Conservation (phyloP, 2,113 vertebrate genomes). For the Cricetomys ansorgei region DNA sequence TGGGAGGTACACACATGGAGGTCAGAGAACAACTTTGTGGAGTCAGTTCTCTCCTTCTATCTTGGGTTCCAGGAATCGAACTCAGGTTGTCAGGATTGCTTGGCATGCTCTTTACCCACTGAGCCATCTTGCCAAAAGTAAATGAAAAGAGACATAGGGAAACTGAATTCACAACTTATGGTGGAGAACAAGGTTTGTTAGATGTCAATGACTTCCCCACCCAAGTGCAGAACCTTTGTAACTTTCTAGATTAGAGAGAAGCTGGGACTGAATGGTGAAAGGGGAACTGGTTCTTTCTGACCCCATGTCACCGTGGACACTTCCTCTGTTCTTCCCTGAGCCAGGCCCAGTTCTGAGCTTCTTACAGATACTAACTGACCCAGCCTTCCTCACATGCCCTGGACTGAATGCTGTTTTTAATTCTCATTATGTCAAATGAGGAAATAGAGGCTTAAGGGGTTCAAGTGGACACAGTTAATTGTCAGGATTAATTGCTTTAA, state of each 20-base stretch:
- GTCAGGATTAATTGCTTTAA: not conserved
- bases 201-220: not conserved
- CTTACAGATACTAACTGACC: not conserved
- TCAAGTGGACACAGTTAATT: too few species aligned
- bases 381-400: not conserved
- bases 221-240: not conserved
- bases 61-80: too few species aligned
- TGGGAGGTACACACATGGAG: not conserved
- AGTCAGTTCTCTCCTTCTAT: not conserved
- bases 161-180: not conserved
- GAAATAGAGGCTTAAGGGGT: not conserved
- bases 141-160: not conserved
- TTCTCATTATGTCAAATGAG: not conserved
- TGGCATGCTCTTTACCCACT: not conserved
- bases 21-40: not conserved
- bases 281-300: not conserved
- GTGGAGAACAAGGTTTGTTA: not conserved
- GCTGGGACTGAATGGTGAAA: not conserved
- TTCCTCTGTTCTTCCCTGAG: not conserved
- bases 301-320: not conserved
- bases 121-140: not conserved
- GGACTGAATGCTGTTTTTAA: not conserved
- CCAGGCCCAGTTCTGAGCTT: not conserved
- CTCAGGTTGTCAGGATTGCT: not conserved
- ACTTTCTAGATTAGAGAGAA: not conserved